A percentile compares a stretch with the other conserved stretches of the same genome.
These are phyloP conservation scores for Microvelia longipes DNA, from an alignment of 1,140 invertebrate species.

Conservation along the genomic window DNA sequence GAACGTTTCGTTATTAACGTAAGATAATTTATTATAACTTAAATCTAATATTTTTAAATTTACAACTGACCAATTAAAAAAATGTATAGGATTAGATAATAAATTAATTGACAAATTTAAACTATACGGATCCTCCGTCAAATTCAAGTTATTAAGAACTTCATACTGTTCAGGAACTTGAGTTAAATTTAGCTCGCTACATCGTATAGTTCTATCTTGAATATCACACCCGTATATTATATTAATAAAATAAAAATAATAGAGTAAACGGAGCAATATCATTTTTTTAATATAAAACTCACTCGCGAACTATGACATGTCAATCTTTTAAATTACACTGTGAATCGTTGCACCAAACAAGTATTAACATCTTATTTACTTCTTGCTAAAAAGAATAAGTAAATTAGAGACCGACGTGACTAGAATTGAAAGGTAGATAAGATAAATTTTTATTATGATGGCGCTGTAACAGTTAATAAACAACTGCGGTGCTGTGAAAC, in stretches of 20 bases:
- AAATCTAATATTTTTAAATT: background rate
- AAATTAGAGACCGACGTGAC: background rate
- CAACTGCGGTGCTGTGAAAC: background rate
- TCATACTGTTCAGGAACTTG: background rate
- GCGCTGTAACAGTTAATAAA: background rate
- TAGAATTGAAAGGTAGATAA: background rate
- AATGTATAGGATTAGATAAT: background rate
- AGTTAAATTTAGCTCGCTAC: background rate
- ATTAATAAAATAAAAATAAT: background rate
- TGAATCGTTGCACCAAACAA: too few species aligned
- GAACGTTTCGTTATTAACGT: constrained; percentile 1
- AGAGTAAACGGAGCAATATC: too few species aligned
- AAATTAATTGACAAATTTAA: background rate
- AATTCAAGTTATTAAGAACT: background rate
- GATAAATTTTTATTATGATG: background rate
- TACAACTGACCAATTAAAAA: background rate
- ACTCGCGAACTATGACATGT: too few species aligned
- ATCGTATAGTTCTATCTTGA: background rate
- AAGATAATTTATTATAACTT: constrained; percentile 2
- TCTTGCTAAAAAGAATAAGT: too few species aligned
- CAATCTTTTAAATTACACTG: too few species aligned
- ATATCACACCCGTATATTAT: background rate
- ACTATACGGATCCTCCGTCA: background rate
- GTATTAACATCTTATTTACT: too few species aligned
- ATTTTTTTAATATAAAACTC: too few species aligned